phyloP scores from a whole-genome alignment of 1,140 invertebrate genomes.

The Nylanderia fulva region DNA sequence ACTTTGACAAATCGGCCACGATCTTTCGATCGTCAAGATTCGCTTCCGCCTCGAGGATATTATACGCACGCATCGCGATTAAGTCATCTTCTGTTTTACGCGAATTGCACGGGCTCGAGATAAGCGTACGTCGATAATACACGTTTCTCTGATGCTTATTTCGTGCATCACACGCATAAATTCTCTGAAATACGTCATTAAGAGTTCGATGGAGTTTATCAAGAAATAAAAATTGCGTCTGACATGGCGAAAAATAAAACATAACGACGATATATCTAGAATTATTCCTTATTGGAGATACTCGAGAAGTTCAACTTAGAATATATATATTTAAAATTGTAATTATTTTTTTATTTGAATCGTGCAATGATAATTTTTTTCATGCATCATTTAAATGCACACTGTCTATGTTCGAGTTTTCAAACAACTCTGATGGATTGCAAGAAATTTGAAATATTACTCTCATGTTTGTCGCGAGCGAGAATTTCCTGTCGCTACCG shows the following conservation, averaged over 20 bases:
- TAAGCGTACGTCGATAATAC: constrained; percentile 37
- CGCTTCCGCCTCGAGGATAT: constrained; percentile 33
- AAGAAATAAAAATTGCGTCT: background rate
- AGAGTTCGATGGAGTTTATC: background rate
- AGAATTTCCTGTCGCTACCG: background rate
- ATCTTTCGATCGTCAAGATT: constrained; percentile 38
- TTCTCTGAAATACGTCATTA: background rate
- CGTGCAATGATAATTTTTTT: background rate
- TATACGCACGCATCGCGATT: background rate
- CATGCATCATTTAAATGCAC: background rate
- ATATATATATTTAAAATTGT: background rate
- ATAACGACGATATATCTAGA: background rate
- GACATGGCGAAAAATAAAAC: background rate
- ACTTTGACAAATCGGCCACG: constrained; percentile 6
- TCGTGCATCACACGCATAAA: constrained; percentile 50
- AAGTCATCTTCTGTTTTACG: constrained; percentile 43
- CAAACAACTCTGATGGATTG: background rate
- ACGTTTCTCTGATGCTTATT: constrained; percentile 26
- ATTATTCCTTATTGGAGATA: background rate
- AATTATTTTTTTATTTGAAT: background rate
- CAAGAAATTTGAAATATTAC: background rate
- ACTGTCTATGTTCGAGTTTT: background rate
- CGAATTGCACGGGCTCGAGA: constrained; percentile 16
- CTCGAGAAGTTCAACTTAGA: background rate
- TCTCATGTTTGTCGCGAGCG: background rate